Evolutionary conservation across 2,113 vertebrate species (phyloP), one percentile per base, ranked within the genome.

Genomic region (Dermatemys mawii): DNA sequence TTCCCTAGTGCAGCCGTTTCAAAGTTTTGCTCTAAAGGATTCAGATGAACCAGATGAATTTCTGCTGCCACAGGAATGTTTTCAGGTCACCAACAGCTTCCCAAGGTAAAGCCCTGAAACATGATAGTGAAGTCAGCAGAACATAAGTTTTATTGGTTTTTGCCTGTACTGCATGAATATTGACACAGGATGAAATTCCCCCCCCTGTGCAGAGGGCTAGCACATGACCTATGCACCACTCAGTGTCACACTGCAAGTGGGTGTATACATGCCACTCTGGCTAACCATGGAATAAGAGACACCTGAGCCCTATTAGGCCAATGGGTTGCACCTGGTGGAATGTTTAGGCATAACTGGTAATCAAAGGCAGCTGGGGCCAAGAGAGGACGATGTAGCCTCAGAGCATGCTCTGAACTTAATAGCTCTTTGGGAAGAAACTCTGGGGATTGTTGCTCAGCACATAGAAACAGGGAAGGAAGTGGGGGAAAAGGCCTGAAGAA

Each of bases 161-260:
- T 70, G 93, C 90, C 95, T 93, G 91, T 50, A 3, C 88, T 5
- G 8, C 93, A 54, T 95, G 91, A 95, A 92, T 95, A 95, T 83
- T 96, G 94, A 94, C 86, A 50, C 44, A 0, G 83, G 76, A 81
- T 3, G 5, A 78, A 85, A 95, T 70, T 81, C 88, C 87, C 92
- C 92, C 87, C 49, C 89, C 49, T 2, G 48, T 89, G 92, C 92
- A 12, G 90, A 95, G 93, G 87, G 84, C 91, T n/a, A 81, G 57
- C 89, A 11, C 73, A 48, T 12, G 86, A 48, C 54, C 13, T 38
- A 86, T 84, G 92, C 7, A 22, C 60, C 7, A 35, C 60, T 63
- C 32, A 16, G 2, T 17, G 2, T 19, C 60, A n/a, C 32, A 3
- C n/a, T 38, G 63, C 3, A 7, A 11, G 4, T 17, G 35, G n/a